These are phyloP conservation scores for Phymanthus crucifer DNA, from an alignment of 92 coral and sea anemone genomes.

Conservation along the genomic window DNA sequence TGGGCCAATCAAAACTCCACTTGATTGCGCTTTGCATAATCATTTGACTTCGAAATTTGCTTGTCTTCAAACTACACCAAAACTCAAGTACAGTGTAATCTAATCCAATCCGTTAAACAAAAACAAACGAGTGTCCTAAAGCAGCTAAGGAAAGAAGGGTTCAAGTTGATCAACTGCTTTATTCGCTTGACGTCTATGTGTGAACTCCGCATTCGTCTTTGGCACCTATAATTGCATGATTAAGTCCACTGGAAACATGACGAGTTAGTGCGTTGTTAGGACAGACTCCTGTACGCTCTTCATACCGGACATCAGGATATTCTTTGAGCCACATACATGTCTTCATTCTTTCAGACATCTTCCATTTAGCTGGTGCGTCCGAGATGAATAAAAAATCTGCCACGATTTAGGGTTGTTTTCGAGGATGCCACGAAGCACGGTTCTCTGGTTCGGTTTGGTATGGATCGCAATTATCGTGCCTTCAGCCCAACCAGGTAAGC, in stretches of 20 bases:
- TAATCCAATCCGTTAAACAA: constrained; percentile 16
- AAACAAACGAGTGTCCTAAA: background rate
- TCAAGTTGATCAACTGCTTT: background rate
- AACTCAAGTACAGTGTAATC: constrained; percentile 33
- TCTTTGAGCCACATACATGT: background rate
- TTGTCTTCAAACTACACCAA: constrained; percentile 18
- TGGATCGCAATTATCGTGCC: constrained; percentile 42
- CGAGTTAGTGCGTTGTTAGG: constrained; percentile 12
- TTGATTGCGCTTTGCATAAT: constrained; percentile 18
- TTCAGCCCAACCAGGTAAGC: constrained; percentile 67
- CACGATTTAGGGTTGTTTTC: constrained; percentile 23
- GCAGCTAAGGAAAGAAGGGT: background rate
- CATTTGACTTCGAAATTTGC: constrained; percentile 24
- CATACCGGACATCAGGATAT: background rate
- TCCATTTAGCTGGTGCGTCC: background rate
- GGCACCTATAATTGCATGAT: constrained; percentile 19
- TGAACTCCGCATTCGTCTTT: background rate
- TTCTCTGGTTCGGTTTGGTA: constrained; percentile 57
- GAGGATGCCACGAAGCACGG: constrained; percentile 46
- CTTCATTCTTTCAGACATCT: constrained; percentile 22
- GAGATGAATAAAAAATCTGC: constrained; percentile 11
- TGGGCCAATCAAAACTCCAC: constrained; percentile 46
- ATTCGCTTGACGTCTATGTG: constrained; percentile 8
- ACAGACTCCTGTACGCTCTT: background rate
- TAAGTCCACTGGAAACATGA: constrained; percentile 3